Conservation (phyloP, 92 coral and sea anemone species). For the Plumapathes pennacea region DNA sequence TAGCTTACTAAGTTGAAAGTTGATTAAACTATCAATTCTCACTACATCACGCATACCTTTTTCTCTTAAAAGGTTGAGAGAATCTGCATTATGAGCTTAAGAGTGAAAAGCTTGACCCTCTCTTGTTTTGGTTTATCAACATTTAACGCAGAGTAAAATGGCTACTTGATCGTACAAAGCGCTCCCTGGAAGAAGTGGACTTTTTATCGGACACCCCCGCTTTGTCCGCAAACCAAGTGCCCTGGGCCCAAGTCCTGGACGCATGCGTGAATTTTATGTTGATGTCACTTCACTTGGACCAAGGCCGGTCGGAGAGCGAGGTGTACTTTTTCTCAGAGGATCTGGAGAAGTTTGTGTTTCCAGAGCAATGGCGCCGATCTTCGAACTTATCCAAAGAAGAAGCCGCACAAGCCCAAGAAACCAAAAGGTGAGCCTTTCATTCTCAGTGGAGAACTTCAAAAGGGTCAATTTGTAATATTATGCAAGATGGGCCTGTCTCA, state of each 20-base stretch:
- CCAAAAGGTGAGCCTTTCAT: constrained; percentile 9
- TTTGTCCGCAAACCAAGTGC: constrained; percentile 79
- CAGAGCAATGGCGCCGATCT: constrained; percentile 69
- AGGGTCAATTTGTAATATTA: neutral
- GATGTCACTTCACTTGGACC: constrained; percentile 65
- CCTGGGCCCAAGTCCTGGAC: constrained; percentile 91
- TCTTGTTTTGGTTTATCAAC: too few relatives aligned
- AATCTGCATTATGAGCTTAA: too few relatives aligned
- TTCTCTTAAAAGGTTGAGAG: too few relatives aligned
- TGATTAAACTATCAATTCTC: too few relatives aligned
- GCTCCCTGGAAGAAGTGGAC: constrained; percentile 45
- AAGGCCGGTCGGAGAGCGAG: constrained; percentile 39
- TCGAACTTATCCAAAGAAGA: constrained; percentile 54
- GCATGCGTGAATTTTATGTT: constrained; percentile 73
- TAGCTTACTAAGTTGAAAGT: too few relatives aligned
- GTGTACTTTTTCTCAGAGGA: constrained; percentile 66
- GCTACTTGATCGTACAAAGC: constrained; percentile 64
- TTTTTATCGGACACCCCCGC: constrained; percentile 41
- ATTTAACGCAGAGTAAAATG: constrained; percentile 46
- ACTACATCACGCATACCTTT: too few relatives aligned
- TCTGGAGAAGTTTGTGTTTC: constrained; percentile 53
- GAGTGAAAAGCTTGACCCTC: too few relatives aligned
- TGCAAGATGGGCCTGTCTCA: neutral
- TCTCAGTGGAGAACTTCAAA: neutral
- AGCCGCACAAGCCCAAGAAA: constrained; percentile 12